These are phyloP conservation scores for Rhombomys opimus DNA, from an alignment of 2,113 vertebrate species.

Conservation along the genomic window DNA sequence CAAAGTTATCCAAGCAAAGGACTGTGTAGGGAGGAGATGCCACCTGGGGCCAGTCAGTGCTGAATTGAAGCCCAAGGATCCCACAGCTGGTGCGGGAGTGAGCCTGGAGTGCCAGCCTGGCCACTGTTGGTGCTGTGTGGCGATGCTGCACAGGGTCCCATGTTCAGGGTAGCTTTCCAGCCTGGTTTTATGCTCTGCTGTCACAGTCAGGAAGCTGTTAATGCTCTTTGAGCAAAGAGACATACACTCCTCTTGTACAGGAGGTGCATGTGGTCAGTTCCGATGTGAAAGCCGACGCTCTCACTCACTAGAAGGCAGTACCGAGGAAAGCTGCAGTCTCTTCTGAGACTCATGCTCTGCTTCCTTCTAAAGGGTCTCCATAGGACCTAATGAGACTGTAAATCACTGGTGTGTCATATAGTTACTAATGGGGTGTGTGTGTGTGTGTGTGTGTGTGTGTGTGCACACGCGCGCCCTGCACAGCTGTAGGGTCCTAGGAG, in stretches of 20 bases:
- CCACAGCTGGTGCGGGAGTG: neutral
- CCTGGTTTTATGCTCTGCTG: neutral
- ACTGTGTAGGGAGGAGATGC: neutral
- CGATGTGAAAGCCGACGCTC: neutral
- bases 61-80: neutral
- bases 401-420: neutral
- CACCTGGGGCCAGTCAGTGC: neutral
- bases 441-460: neutral
- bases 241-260: neutral
- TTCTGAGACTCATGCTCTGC: neutral
- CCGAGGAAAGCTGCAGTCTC: neutral
- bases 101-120: neutral
- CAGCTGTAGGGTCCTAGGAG: neutral
- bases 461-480: neutral
- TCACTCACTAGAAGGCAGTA: neutral
- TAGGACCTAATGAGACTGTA: neutral
- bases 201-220: neutral
- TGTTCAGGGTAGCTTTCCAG: neutral
- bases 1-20: neutral
- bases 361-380: neutral
- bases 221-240: neutral
- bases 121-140: fast-evolving
- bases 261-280: neutral
- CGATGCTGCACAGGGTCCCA: neutral
- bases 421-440: neutral